These are phyloP conservation scores for Oreonectes daqikongensis DNA, from an alignment of 2,797 vertebrate species.

Conservation along the genomic window DNA sequence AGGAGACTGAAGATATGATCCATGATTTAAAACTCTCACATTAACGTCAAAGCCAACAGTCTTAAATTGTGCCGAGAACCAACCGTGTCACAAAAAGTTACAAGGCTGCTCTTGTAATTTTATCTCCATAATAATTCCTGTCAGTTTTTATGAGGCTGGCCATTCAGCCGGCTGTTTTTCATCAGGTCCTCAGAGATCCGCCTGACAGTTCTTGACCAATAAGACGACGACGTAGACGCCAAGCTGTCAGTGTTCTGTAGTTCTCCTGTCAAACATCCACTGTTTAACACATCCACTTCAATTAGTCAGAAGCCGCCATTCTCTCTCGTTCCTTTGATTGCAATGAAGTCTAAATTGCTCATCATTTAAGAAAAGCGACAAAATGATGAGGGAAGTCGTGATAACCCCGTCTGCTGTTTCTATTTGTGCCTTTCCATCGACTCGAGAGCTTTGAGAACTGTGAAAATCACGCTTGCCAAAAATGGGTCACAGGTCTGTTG, in stretches of 20 bases:
- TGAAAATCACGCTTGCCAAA: not conserved
- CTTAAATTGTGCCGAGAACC: slow-evolving; percentile 1
- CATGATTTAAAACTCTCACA: not conserved
- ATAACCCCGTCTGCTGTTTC: not conserved
- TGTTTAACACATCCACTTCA: slow-evolving; percentile 18
- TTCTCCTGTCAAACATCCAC: not conserved
- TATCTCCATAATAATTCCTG: slow-evolving; percentile 32
- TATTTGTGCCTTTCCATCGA: no score
- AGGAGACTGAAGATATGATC: not conserved
- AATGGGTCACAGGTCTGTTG: no score
- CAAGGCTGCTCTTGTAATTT: slow-evolving; percentile 30
- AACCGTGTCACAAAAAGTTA: slow-evolving; percentile 17
- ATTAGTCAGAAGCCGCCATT: slow-evolving; percentile 29
- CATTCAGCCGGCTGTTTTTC: not conserved
- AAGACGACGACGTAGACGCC: no score
- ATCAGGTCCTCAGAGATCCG: not conserved
- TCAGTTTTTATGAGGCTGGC: slow-evolving; percentile 15
- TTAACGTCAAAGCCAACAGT: not conserved
- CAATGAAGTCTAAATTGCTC: slow-evolving; percentile 34
- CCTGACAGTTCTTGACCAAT: slow-evolving; percentile 5
- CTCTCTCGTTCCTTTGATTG: slow-evolving; percentile 14
- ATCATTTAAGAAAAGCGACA: not conserved
- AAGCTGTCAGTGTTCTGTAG: not conserved
- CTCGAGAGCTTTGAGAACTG: not conserved
- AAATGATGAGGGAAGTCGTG: not conserved